These are phyloP conservation scores for Epicampocera succincta DNA, from an alignment of 2,888 invertebrate species.

Conservation along the genomic window DNA sequence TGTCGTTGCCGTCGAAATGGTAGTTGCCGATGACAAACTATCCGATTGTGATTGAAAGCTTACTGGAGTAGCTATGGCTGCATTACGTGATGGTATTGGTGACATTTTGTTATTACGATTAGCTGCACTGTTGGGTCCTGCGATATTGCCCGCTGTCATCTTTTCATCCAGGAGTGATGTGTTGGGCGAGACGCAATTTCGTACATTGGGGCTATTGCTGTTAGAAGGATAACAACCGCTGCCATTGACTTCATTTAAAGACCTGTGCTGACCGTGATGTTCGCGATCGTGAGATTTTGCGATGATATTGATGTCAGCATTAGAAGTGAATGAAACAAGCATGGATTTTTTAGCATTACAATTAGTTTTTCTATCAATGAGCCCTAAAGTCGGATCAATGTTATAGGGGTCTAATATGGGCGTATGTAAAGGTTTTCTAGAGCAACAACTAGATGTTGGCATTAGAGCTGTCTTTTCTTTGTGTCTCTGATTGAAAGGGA, in stretches of 20 bases:
- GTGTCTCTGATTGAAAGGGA: conserved; percentile 18
- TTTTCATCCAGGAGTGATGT: conserved; percentile 69
- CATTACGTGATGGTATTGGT: conserved; percentile 82
- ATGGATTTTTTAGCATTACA: conserved; percentile 80
- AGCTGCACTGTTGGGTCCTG: conserved; percentile 65
- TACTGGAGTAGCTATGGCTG: conserved; percentile 70
- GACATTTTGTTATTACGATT: conserved; percentile 83
- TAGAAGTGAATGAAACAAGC: conserved; percentile 81
- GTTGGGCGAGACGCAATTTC: conserved; percentile 75
- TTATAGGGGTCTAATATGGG: conserved; percentile 51
- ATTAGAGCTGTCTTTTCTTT: conserved; percentile 5
- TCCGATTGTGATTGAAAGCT: conserved; percentile 73
- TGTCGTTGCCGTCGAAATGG: conserved; percentile 82
- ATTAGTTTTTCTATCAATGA: conserved; percentile 65
- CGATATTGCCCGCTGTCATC: conserved; percentile 65
- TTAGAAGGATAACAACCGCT: conserved; percentile 75
- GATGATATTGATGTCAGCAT: conserved; percentile 71
- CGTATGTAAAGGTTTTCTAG: conserved; percentile 63
- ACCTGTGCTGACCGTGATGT: conserved; percentile 77
- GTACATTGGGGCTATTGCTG: conserved; percentile 72
- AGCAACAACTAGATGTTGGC: conserved; percentile 36
- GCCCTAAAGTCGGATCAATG: conserved; percentile 54
- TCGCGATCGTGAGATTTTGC: conserved; percentile 54
- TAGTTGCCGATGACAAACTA: conserved; percentile 76
- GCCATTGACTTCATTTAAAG: conserved; percentile 75